A percentile compares a stretch with the other conserved stretches of the same genome.
Evolutionary conservation across 2,888 invertebrate genomes (phyloP).

Genomic region (Andricus curvator): DNA sequence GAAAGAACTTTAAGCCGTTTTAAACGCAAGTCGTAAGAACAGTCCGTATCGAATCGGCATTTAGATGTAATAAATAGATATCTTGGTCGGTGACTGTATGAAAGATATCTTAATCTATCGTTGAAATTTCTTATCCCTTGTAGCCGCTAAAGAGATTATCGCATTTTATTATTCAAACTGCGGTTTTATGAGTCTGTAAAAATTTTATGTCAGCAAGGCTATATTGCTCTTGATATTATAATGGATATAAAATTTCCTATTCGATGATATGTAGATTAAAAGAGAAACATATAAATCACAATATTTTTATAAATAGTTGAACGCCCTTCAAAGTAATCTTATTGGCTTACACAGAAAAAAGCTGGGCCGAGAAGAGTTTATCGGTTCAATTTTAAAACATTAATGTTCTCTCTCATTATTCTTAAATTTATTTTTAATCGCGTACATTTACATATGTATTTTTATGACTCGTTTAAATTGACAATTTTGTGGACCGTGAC

Average conservation of each 20-base stretch:
- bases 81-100: constrained; percentile 2
- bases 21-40: constrained; percentile 17
- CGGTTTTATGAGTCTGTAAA: background rate
- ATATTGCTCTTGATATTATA: no score
- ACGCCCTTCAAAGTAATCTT: no score
- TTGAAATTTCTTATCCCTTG: constrained; percentile 26
- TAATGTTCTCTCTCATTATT: background rate
- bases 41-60: constrained; percentile 33
- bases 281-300: no score
- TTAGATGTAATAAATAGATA: constrained; percentile 40
- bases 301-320: no score
- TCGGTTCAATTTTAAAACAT: background rate
- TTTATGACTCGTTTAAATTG: constrained; percentile 5
- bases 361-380: background rate
- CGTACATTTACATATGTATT: background rate
- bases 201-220: background rate
- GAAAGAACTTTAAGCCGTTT: constrained; percentile 37
- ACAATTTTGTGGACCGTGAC: background rate
- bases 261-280: no score
- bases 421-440: background rate
- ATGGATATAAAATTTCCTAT: no score
- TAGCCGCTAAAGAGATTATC: constrained; percentile 27
- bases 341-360: no score
- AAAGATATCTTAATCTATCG: constrained; percentile 30
- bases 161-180: constrained; percentile 26